Base-by-base conservation (phyloP, 2,888 invertebrate genomes). In the Sympetrum striolatum region DNA sequence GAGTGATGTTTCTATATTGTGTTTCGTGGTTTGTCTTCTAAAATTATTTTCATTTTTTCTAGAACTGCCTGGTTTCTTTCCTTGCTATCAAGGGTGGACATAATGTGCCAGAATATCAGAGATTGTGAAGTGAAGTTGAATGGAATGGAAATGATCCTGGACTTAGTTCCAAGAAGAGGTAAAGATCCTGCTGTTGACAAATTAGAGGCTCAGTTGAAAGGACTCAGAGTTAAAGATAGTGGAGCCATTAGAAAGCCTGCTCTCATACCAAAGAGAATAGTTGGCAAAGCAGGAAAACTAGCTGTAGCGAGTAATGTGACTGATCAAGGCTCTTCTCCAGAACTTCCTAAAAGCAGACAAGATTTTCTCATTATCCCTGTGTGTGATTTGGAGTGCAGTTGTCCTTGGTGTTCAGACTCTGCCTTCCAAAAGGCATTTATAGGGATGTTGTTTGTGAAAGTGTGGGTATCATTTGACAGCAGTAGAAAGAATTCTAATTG, bases 351-450 rank as follows among this genome's bases (percentile, higher is more conserved):
- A 5, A 60, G 86, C 60, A 60, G 1, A 25, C 22, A 60, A 22
- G 37, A 60, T 25, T 86, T 60, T 58, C 22, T 60, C 1, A 22
- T n/a, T 22, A 53, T 86, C n/a, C 58, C 58, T 10, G 53, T 37
- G 12, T 86, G 86, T 64, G 31, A 22, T 37, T 35, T 37, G 15
- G 31, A 86, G 37, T 86, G 86, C 53, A 37, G 35, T 10, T 86
- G 86, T 60, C 37, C 58, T 15, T 86, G 58, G 86, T 86, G 86
- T 48, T 2, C 60, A 37, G 37, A 60, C 60, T 86, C 60, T 22
- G 37, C 58, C n/a, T 86, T 86, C n/a, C 86, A 64, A 39, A 86
- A 60, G 14, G 86, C 86, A 35, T 86, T 86, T n/a, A 37, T 48
- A 31, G 86, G 86, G 12, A 14, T 86, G 39, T 22, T 58, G 22